Evolutionary conservation across 2,113 vertebrate species (phyloP), one percentile per base, ranked within the genome.

Genomic region (Laticauda laticaudata): DNA sequence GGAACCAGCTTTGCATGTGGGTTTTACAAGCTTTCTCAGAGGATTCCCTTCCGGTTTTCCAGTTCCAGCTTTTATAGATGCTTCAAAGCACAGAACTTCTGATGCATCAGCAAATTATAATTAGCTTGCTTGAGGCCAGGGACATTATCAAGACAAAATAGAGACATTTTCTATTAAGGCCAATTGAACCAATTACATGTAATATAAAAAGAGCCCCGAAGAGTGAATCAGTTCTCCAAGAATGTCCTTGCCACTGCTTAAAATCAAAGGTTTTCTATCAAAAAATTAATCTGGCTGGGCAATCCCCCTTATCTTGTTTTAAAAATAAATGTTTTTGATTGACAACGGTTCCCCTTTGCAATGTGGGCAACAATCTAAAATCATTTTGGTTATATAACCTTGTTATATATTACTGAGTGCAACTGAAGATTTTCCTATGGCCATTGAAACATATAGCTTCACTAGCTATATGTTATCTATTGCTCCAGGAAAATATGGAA

Each of bases 131-230:
- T 86, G 15, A 90, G 86, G 59, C 8, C 3, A 93, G 88, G 75
- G 29, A 90, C 69, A 90, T 90, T 90, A 93, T 55, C 55, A 15
- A 92, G 88, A 90, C 88, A 90, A 93, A 93, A 90, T 18, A 93
- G 43, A 86, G 92, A 86, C 69, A 86, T 93, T 93, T 93, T 51
- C 85, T 90, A 86, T 93, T 93, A 93, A 93, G 88, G 43, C 39
- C 88, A 90, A 86, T 90, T 90, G 55, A 90, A 86, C 55, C 48
- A 45, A 90, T 93, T 93, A 90, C n/a, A 43, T 86, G 55, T 53
- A 93, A 93, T 34, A 90, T 90, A 59, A 45, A 48, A 90, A 51
- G 86, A 23, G 23, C 59, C 29, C 75, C 51, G 14, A 14, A 64
- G 48, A 90, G 45, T 90, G 29, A 86, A 90, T 90, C 75, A 26